A percentile compares a stretch with the other conserved stretches of the same genome.
Conservation (phyloP, 2,113 vertebrate genomes). For the Nothobranchius furzeri region DNA sequence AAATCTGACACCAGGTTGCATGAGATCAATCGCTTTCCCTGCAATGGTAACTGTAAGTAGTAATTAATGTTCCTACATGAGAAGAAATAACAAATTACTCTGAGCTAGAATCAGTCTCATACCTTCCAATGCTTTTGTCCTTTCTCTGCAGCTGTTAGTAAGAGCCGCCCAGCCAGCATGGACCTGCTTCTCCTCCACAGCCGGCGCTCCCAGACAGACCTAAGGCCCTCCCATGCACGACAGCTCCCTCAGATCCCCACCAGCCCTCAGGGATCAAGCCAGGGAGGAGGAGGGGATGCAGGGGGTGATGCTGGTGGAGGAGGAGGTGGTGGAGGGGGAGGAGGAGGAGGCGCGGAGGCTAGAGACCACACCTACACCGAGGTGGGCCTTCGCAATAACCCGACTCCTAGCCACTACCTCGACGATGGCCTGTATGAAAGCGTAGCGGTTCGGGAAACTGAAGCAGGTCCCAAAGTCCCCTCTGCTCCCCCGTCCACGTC, state of each 20-base stretch:
- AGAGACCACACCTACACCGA: constrained; percentile 79
- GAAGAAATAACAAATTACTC: constrained; percentile 24
- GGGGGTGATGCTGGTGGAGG: constrained; percentile 37
- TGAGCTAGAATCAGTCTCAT: constrained; percentile 13
- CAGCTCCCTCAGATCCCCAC: constrained; percentile 75
- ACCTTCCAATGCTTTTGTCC: not conserved
- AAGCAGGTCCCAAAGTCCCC: constrained; percentile 38
- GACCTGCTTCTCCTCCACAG: constrained; percentile 80
- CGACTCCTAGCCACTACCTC: constrained; percentile 58
- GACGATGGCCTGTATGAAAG: constrained; percentile 81
- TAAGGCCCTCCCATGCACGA: constrained; percentile 66
- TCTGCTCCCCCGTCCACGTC: constrained; percentile 43
- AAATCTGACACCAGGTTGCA: constrained; percentile 83
- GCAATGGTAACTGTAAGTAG: constrained; percentile 79
- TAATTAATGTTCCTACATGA: constrained; percentile 27
- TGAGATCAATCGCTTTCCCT: constrained; percentile 79
- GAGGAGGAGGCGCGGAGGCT: constrained; percentile 45
- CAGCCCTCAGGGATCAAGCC: constrained; percentile 55
- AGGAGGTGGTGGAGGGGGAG: constrained; percentile 20
- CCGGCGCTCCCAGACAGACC: constrained; percentile 74
- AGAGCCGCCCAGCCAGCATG: constrained; percentile 81
- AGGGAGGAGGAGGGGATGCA: constrained; percentile 48
- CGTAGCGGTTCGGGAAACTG: constrained; percentile 69
- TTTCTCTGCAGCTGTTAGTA: constrained; percentile 66
- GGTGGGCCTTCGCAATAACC: constrained; percentile 72